These are phyloP conservation scores for Heterodera schachtii DNA, from an alignment of 1,140 invertebrate species.

Conservation along the genomic window DNA sequence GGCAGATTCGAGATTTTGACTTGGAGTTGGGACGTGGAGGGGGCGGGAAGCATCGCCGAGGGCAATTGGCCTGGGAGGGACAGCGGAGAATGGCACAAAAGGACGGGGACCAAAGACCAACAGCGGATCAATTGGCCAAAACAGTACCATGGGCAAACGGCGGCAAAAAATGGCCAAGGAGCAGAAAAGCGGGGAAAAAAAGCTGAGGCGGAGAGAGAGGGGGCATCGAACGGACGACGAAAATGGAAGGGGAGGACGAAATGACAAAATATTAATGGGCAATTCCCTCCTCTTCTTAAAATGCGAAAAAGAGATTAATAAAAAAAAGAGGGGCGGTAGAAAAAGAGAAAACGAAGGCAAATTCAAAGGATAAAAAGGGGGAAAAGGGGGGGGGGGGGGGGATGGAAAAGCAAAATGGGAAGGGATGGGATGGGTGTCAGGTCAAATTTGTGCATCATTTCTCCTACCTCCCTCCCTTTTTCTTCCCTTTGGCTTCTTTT, in stretches of 20 bases:
- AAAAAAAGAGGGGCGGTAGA: background rate
- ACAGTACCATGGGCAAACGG: background rate
- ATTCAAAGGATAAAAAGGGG: background rate
- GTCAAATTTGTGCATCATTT: too few species aligned
- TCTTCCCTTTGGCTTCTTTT: too few species aligned
- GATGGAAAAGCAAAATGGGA: background rate
- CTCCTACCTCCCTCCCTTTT: too few species aligned
- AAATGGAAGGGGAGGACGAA: background rate
- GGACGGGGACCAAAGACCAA: background rate
- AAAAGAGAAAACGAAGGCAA: background rate
- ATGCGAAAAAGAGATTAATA: background rate
- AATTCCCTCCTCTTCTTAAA: background rate
- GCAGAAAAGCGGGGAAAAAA: background rate
- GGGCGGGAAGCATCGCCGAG: constrained; percentile 5
- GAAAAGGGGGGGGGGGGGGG: background rate
- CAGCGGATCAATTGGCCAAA: background rate
- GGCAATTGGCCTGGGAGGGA: constrained; percentile 14
- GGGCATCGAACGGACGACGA: background rate
- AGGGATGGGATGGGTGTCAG: too few species aligned
- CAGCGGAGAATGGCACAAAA: background rate
- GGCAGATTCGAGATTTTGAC: constrained; percentile 63
- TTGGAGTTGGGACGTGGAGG: constrained; percentile 48
- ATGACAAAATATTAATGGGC: background rate
- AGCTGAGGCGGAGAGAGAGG: background rate
- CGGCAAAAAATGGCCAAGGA: background rate